phyloP scores from a whole-genome alignment of 1,140 invertebrate genomes.

The Thaumetopoea pityocampa region DNA sequence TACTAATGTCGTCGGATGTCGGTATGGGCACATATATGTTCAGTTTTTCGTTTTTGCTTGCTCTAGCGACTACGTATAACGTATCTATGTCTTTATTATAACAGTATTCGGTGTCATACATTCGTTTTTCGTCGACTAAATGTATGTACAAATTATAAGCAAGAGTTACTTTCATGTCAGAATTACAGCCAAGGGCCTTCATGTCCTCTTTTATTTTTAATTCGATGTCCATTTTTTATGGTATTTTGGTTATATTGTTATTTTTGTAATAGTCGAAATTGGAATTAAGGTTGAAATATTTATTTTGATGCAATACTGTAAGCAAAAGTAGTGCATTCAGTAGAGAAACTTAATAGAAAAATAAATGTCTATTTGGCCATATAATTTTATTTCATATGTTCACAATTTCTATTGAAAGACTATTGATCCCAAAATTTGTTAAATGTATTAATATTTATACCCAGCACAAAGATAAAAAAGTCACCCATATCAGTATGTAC shows the following conservation, averaged over 20 bases:
- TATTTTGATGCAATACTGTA: no score
- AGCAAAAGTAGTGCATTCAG: no score
- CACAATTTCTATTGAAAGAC: no score
- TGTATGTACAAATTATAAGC: constrained; percentile 56
- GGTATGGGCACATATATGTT: constrained; percentile 62
- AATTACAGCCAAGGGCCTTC: constrained; percentile 52
- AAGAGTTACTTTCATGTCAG: constrained; percentile 50
- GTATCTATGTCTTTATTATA: constrained; percentile 63
- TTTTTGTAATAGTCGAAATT: no score
- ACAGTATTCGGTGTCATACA: constrained; percentile 70
- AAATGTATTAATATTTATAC: no score
- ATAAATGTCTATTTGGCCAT: no score
- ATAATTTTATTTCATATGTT: no score
- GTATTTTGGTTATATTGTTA: background rate
- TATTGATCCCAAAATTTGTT: no score
- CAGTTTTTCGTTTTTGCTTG: constrained; percentile 49
- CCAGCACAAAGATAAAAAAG: no score
- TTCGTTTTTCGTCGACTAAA: constrained; percentile 58
- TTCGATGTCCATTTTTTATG: constrained; percentile 57
- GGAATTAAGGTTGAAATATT: no score
- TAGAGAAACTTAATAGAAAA: no score
- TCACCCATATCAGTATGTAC: no score
- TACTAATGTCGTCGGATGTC: constrained; percentile 38
- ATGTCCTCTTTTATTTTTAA: constrained; percentile 63
- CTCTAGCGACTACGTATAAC: constrained; percentile 52